Conservation (phyloP, 1,140 invertebrate species). For the Dryas iulia region DNA sequence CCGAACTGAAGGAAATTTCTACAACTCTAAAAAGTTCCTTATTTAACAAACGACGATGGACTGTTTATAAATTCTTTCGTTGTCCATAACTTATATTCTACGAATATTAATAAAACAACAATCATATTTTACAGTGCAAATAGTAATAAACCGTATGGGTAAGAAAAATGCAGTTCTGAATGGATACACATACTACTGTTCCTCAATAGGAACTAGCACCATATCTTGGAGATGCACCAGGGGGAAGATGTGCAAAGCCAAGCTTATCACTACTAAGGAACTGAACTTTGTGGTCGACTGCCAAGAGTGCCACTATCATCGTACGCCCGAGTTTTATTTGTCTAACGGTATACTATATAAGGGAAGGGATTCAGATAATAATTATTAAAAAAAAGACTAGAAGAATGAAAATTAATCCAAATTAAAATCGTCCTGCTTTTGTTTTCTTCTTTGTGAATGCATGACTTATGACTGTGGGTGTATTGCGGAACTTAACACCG, state of each 20-base stretch:
- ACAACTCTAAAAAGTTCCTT: too few relatives aligned
- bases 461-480: too few relatives aligned
- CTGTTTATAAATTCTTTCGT: too few relatives aligned
- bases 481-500: too few relatives aligned
- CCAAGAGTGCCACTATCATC: constrained; percentile 14
- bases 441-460: too few relatives aligned
- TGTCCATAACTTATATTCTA: too few relatives aligned
- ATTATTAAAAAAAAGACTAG: too few relatives aligned
- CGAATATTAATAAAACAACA: too few relatives aligned
- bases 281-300: not conserved
- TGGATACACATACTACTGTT: constrained; percentile 39
- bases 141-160: constrained; percentile 35
- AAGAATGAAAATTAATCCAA: too few relatives aligned
- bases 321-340: constrained; percentile 12
- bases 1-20: too few relatives aligned
- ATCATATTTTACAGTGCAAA: constrained; percentile 33
- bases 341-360: constrained; percentile 9
- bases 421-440: too few relatives aligned
- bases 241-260: constrained; percentile 17
- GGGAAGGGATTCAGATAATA: not conserved
- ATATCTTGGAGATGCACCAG: constrained; percentile 35
- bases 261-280: constrained; percentile 15
- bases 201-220: not conserved
- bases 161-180: constrained; percentile 37
- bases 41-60: too few relatives aligned